Percentiles rank a stretch among this genome's conserved stretches.
Conservation (phyloP, 2,113 vertebrate genomes). For the Crotalus viridis region DNA sequence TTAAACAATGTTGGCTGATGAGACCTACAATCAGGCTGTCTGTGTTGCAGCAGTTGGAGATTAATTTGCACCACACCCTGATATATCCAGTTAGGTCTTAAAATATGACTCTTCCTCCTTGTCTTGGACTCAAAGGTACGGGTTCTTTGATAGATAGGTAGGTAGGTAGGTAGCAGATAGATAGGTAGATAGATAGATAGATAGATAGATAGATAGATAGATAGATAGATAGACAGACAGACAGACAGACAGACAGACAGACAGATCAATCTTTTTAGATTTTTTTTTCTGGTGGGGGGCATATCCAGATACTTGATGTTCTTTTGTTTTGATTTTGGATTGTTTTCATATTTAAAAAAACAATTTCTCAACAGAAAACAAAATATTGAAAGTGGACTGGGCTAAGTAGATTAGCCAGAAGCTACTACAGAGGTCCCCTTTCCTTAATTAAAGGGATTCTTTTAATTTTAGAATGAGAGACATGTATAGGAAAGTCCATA, state of each 20-base stretch:
- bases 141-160: no score
- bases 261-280: not conserved
- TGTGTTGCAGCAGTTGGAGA: not conserved
- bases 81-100: not conserved
- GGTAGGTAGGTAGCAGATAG: no score
- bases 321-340: not conserved
- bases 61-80: not conserved
- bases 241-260: no score
- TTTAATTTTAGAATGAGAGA: not conserved
- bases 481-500: not conserved
- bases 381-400: not conserved
- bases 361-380: not conserved
- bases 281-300: not conserved
- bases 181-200: no score
- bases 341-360: not conserved
- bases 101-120: not conserved
- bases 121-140: not conserved
- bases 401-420: not conserved
- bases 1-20: not conserved
- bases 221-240: no score
- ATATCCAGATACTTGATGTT: not conserved
- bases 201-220: fast-evolving
- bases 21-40: not conserved
- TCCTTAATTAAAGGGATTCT: not conserved
- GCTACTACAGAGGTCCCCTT: not conserved